Base-by-base conservation (phyloP, 1,140 invertebrate species). In the Apis laboriosa region DNA sequence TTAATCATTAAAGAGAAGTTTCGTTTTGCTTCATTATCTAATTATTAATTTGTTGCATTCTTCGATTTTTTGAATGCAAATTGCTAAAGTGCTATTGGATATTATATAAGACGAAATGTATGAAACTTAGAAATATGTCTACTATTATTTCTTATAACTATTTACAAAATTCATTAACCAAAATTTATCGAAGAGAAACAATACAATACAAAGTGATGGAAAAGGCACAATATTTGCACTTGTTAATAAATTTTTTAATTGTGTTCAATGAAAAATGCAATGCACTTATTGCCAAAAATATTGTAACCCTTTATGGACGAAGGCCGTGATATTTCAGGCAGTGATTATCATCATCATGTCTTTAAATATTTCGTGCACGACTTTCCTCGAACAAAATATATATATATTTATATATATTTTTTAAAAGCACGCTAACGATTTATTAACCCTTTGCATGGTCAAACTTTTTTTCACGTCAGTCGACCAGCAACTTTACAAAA, bases 151-250 rank as follows among this genome's bases (percentile, higher is more conserved):
- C 74, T 77, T 68, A 70, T 34, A 76, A 55, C 73, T 77, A 77
- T 82, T 76, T 82, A 82, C 74, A 82, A 77, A 58, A 21, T 67
- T 67, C 34, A 1, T 68, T 63, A 77, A 77, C 53, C 12, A 51
- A 82, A 58, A n/a, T 13, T 51, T 66, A 24, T 61, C 9, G 17
- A 4, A 61, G 15, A 61, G 24, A 43, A 49, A 55, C 15, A 64
- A 53, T 73, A 15, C 24, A 55, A 80, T 28, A 70, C n/a, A 66
- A 74, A 15, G 17, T 17, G 80, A 81, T 67, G 19, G 21, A 73
- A 80, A 82, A 82, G 80, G 80, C 73, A 82, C 80, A 55, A 82
- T 28, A 56, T 49, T 66, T 61, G 80, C 49, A 55, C 49, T n/a
- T 34, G 64, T 58, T 43, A n/a, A 68, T 75, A 75, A 73, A 73